These are phyloP conservation scores for Polyergus mexicanus DNA, from an alignment of 1,140 invertebrate species.

Conservation along the genomic window DNA sequence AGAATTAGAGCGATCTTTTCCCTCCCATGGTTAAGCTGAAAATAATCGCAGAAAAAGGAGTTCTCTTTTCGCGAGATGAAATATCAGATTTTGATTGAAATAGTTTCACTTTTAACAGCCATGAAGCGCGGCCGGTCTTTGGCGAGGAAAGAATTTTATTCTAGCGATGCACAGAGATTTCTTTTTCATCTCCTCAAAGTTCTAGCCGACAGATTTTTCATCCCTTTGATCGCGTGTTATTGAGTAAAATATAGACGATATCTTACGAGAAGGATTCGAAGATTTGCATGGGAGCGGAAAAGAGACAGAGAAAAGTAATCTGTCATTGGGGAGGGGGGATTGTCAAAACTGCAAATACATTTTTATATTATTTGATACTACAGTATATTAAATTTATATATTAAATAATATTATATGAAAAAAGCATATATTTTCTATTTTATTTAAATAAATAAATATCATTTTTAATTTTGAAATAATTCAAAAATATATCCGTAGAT, in stretches of 20 bases:
- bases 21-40: not conserved
- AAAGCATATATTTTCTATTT: no score
- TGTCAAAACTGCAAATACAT: not conserved
- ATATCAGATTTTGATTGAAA: slow-evolving; percentile 25
- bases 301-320: not conserved
- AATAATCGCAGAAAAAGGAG: slow-evolving; percentile 35
- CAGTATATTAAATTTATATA: no score
- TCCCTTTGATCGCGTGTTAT: not conserved
- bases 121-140: not conserved
- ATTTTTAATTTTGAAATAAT: not conserved
- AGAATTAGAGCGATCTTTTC: slow-evolving; percentile 10
- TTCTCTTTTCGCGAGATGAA: not conserved
- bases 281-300: not conserved
- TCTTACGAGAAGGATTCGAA: not conserved
- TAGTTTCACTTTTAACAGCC: slow-evolving; percentile 36
- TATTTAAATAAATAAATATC: not conserved
- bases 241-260: not conserved
- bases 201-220: not conserved
- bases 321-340: not conserved
- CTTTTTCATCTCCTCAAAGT: not conserved
- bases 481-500: not conserved
- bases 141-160: not conserved
- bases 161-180: not conserved
- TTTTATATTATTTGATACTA: no score
- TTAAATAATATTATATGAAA: no score